These are phyloP conservation scores for Anas platyrhynchos DNA, from an alignment of 2,113 vertebrate genomes.

Conservation along the genomic window DNA sequence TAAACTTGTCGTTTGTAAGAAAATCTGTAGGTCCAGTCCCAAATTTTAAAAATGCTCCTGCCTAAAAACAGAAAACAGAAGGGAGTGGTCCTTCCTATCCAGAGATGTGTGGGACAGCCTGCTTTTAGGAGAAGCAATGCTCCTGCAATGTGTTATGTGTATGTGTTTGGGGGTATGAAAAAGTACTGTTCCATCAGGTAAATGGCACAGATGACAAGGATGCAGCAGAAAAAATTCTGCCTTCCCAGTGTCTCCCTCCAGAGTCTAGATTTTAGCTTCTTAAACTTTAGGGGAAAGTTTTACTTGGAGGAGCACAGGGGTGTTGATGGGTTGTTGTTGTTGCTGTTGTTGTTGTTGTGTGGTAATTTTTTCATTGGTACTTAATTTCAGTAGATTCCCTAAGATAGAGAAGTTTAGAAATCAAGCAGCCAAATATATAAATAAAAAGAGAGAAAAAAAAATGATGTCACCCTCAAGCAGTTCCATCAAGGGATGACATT, in stretches of 20 bases:
- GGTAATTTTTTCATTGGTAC: slow-evolving; percentile 44
- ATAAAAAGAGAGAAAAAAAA: slow-evolving; percentile 59
- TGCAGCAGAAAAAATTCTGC: not conserved
- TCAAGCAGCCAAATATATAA: slow-evolving; percentile 53
- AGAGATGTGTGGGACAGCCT: not conserved
- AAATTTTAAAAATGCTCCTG: not conserved
- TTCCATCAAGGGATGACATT: slow-evolving; percentile 89
- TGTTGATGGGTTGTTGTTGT: not conserved
- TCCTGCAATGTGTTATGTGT: not conserved
- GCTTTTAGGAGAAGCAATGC: not conserved
- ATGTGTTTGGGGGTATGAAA: not conserved
- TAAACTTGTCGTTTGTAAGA: not conserved
- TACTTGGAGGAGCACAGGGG: not conserved
- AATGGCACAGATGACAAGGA: not conserved
- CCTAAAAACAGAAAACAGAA: not conserved
- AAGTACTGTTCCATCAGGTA: not conserved
- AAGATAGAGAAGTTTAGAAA: slow-evolving; percentile 69
- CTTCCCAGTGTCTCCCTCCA: slow-evolving; percentile 22
- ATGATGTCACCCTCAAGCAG: slow-evolving; percentile 79
- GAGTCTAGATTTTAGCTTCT: not conserved
- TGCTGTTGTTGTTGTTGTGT: not conserved
- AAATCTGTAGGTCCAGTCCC: not conserved
- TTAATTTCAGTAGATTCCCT: slow-evolving; percentile 67
- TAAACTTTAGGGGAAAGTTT: not conserved
- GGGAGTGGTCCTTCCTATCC: not conserved